phyloP scores from a whole-genome alignment of 2,888 invertebrate genomes.

The Eupithecia pulchellata region DNA sequence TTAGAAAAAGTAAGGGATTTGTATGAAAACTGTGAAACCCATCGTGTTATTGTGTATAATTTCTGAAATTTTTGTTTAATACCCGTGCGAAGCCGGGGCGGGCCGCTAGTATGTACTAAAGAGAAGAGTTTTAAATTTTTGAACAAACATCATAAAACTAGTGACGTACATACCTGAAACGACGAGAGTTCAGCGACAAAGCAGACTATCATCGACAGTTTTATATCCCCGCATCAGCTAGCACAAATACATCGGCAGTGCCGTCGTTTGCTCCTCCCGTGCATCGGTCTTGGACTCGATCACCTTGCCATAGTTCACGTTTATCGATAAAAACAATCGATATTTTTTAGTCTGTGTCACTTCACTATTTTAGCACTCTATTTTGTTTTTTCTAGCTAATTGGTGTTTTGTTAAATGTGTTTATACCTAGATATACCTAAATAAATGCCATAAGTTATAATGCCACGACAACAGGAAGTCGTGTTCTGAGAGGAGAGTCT shows the following conservation, averaged over 20 bases:
- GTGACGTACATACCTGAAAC: constrained; percentile 80
- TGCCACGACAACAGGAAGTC: too few relatives aligned
- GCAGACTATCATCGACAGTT: constrained; percentile 85
- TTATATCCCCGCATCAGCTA: constrained; percentile 78
- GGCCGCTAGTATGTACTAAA: too few relatives aligned
- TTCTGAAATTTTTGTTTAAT: too few relatives aligned
- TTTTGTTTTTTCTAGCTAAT: constrained; percentile 8
- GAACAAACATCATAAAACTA: constrained; percentile 35
- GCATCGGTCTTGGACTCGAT: constrained; percentile 63
- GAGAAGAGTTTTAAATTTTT: too few relatives aligned
- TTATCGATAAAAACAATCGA: constrained; percentile 52
- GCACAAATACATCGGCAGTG: constrained; percentile 76
- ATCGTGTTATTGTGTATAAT: too few relatives aligned
- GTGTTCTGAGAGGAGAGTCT: too few relatives aligned
- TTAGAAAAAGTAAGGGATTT: too few relatives aligned
- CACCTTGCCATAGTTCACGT: constrained; percentile 55
- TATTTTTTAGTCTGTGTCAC: constrained; percentile 63
- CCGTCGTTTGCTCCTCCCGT: constrained; percentile 74
- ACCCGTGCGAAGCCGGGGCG: too few relatives aligned
- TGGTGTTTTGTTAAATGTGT: background rate
- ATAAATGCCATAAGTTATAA: too few relatives aligned
- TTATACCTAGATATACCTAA: background rate
- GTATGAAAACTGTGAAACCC: too few relatives aligned
- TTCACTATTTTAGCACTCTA: constrained; percentile 59
- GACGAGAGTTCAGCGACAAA: constrained; percentile 82